phyloP scores from a whole-genome alignment of 2,888 invertebrate genomes.

The Chrysolina haemoptera region DNA sequence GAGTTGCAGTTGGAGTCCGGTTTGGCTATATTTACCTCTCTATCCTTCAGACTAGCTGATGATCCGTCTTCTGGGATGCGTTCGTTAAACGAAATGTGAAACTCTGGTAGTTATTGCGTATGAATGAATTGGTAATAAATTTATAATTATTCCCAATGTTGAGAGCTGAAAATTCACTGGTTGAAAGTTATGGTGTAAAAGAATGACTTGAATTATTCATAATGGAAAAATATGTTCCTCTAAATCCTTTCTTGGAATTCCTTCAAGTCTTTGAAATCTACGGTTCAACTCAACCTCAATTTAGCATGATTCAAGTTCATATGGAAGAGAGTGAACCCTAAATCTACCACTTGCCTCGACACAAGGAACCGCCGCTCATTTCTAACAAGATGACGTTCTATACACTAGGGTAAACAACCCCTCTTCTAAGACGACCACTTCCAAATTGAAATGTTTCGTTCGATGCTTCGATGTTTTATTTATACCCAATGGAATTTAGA shows the following conservation, averaged over 20 bases:
- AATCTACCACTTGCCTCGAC: slow-evolving; percentile 30
- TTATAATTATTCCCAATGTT: too few relatives aligned
- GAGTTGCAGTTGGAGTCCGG: too few relatives aligned
- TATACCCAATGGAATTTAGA: slow-evolving; percentile 45
- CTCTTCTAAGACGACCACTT: slow-evolving; percentile 44
- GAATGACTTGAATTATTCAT: neutral
- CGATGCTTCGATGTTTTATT: slow-evolving; percentile 50
- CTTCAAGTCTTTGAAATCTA: neutral
- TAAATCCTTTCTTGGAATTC: neutral
- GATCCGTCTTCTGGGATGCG: too few relatives aligned
- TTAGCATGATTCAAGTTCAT: slow-evolving; percentile 1
- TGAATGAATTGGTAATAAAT: too few relatives aligned
- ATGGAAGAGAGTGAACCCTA: slow-evolving; percentile 24
- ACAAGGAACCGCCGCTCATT: slow-evolving; percentile 42
- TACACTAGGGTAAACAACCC: slow-evolving; percentile 45
- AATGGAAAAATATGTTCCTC: neutral
- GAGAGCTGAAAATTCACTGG: too few relatives aligned
- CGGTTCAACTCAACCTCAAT: slow-evolving; percentile 2
- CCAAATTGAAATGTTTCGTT: slow-evolving; percentile 51
- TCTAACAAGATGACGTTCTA: slow-evolving; percentile 40
- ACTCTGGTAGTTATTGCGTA: too few relatives aligned
- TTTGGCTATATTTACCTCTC: too few relatives aligned
- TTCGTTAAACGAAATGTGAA: too few relatives aligned
- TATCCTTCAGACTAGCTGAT: too few relatives aligned
- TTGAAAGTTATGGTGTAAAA: too few relatives aligned